Percentiles rank a stretch among this genome's conserved stretches.
Evolutionary conservation across 2,113 vertebrate species (phyloP).

Genomic region (Chascanopsetta lugubris): DNA sequence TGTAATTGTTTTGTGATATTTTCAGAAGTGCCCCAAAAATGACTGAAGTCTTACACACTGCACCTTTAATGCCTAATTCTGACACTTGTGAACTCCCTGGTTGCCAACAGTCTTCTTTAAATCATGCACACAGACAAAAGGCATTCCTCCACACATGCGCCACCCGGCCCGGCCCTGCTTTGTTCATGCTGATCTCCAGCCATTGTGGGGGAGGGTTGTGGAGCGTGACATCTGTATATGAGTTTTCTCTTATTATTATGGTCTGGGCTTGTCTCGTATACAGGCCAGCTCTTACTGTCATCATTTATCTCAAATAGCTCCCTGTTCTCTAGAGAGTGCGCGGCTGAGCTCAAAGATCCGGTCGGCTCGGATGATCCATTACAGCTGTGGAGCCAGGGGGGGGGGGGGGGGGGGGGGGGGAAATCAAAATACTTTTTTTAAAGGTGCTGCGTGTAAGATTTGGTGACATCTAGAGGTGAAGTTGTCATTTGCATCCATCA

Average conservation of each 20-base stretch:
- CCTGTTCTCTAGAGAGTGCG: constrained; percentile 16
- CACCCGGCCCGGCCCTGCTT: constrained; percentile 35
- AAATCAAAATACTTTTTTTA: no score
- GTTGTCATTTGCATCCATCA: no score
- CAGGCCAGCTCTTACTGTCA: constrained; percentile 18
- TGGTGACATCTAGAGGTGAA: not conserved
- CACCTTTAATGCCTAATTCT: not conserved
- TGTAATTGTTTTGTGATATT: no score
- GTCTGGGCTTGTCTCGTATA: constrained; percentile 3
- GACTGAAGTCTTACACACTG: not conserved
- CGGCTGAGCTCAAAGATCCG: constrained; percentile 33
- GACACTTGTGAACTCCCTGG: not conserved
- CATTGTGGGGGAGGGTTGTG: constrained; percentile 57
- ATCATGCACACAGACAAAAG: constrained; percentile 29
- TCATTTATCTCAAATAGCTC: constrained; percentile 28
- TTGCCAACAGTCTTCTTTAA: not conserved
- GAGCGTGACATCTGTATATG: constrained; percentile 19
- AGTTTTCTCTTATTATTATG: not conserved
- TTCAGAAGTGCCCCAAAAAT: no score
- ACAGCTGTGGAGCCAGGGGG: constrained; percentile 2
- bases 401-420: rapidly evolving
- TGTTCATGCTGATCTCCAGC: constrained; percentile 50
- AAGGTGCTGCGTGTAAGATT: no score
- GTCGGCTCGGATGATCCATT: constrained; percentile 39
- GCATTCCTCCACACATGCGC: constrained; percentile 46